Base-by-base conservation (phyloP, 2,113 vertebrate genomes). In the Dermatemys mawii region DNA sequence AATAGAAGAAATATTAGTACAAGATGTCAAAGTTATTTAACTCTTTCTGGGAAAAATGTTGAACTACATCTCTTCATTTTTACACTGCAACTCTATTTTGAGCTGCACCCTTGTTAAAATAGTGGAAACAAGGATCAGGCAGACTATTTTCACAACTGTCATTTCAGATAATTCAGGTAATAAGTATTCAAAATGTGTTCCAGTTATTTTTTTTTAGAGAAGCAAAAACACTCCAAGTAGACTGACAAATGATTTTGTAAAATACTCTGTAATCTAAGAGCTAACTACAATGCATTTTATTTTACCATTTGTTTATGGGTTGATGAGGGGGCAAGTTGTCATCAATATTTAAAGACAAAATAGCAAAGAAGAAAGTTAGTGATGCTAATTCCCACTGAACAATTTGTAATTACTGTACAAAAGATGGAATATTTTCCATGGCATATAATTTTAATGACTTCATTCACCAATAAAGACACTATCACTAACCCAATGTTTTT, bases 251-350 rank as follows among this genome's bases (percentile, higher is more conserved):
- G 95, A 96, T 54, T 95, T 84, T 63, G 67, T 49, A 88, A 94
- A 95, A 93, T 22, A 55, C 49, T 78, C 90, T 79, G 46, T 46
- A 46, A 38, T 67, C 49, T 44, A 19, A 4, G 14, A 87, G 85
- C 27, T 57, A 46, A 32, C 38, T 50, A 80, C 57, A 57, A 81
- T 44, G 38, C 80, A 87, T 84, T 83, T 96, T 93, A 84, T 78
- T 93, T 95, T 86, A 92, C 35, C 84, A 17, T 75, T 92, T 93
- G 83, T 90, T 96, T 90, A 85, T 83, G 86, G 95, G 57, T 70
- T 85, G 92, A 89, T 60, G 93, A 93, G 84, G n/a, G 75, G 89
- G 76, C 90, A 94, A 91, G 54, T 93, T 96, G 97, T 63, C 91
- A 97, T 86, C 44, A 92, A 29, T 51, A 87, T 92, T 92, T 55